Conservation (phyloP, 2,797 vertebrate species). For the Limosa lapponica region DNA sequence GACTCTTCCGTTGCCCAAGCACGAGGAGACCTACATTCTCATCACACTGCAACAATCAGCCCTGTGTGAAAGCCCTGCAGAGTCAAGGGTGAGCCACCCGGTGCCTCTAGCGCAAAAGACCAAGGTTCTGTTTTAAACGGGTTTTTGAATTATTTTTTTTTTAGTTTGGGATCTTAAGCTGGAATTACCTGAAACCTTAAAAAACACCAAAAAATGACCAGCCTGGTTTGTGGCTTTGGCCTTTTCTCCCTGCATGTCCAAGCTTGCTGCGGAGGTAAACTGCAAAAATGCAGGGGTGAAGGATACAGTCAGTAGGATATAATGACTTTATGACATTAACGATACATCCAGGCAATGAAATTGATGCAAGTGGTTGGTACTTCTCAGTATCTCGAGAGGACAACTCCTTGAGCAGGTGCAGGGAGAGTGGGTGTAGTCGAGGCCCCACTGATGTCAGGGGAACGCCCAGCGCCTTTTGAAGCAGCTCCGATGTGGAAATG, state of each 20-base stretch:
- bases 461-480: not conserved
- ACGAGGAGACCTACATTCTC: not conserved
- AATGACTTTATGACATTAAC: not conserved
- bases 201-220: not conserved
- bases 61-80: rapidly evolving
- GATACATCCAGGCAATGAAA: not conserved
- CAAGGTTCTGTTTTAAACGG: not conserved
- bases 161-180: not conserved
- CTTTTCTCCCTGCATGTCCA: not conserved
- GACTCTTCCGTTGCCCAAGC: not conserved
- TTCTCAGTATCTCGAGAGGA: not conserved
- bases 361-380: not conserved
- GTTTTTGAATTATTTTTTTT: not conserved
- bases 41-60: not conserved
- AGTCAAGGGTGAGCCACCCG: not conserved
- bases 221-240: not conserved
- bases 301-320: not conserved
- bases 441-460: not conserved
- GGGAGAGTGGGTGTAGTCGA: not conserved
- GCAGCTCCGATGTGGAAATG: conserved; percentile 2
- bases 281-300: not conserved
- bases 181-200: not conserved
- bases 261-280: not conserved
- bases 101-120: rapidly evolving
- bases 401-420: conserved; percentile 25